Evolutionary conservation across 2,888 invertebrate genomes (phyloP), one percentile per base, ranked within the genome.

Genomic region (Cancer borealis): DNA sequence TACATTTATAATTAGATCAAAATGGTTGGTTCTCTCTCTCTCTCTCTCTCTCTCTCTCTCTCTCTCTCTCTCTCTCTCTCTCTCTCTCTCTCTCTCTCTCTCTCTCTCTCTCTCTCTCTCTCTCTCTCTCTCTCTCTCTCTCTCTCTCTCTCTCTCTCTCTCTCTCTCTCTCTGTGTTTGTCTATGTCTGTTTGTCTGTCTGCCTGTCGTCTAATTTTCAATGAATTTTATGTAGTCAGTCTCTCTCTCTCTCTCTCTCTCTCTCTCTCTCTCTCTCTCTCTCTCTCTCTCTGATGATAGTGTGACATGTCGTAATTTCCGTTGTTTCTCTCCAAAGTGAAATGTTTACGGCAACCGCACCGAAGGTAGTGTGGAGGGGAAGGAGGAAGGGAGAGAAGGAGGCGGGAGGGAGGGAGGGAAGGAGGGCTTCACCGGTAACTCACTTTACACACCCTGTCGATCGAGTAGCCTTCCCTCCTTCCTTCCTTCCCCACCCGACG

Each of bases 401-500:
- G 26, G 14, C 8, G 54, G 14, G 0, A n/a, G 47, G 89, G 8
- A 21, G 60, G 91, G 30, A 49, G 21, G 91, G 21, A 17, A 91
- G 66, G 66, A 66, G 39, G 66, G 91, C 54, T 30, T 66, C 46
- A 47, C 46, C 88, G 88, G 88, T 49, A 49, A 46, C 49, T 49
- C 88, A 46, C 88, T 88, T 49, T 88, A n/a, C 88, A 46, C 47
- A 46, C 47, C 4, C 88, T 88, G 47, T 26, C 88, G 49, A 88
- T 88, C 88, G 46, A 46, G 46, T 49, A 26, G 88, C 14, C 88
- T 46, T 45, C 91, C n/a, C 30, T 92, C 79, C 92, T 73, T 46
- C 45, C 73, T 39, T 92, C 73, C 73, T 45, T 39, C 91, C 47
- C 46, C n/a, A 14, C 79, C 73, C 39, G 26, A 26, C 73, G 54